A percentile compares a stretch with the other conserved stretches of the same genome.
phyloP scores from a whole-genome alignment of 2,888 invertebrate genomes.

The Mantis religiosa region DNA sequence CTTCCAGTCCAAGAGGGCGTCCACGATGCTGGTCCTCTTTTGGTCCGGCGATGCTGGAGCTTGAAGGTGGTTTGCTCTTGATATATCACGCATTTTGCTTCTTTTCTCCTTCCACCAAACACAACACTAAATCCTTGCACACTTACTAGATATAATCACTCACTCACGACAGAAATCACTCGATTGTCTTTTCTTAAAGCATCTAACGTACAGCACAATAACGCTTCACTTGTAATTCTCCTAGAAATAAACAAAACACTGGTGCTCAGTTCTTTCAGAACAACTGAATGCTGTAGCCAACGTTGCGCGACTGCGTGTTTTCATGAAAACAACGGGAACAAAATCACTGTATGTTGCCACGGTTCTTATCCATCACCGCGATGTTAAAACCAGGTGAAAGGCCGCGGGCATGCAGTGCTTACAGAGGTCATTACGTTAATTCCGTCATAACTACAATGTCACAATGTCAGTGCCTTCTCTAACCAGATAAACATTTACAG shows the following conservation, averaged over 20 bases:
- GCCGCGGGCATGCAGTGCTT: too few species aligned
- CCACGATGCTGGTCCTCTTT: constrained; percentile 10
- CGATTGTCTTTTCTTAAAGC: too few species aligned
- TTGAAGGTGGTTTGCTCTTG: not conserved
- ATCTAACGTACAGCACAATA: too few species aligned
- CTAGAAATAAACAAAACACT: not conserved
- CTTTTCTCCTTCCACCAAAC: not conserved
- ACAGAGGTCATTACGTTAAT: too few species aligned
- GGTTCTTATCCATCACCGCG: too few species aligned
- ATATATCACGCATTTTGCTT: not conserved
- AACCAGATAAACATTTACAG: too few species aligned
- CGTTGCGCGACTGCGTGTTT: not conserved
- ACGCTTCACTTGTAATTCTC: too few species aligned
- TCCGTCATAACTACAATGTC: too few species aligned
- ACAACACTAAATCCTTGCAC: not conserved
- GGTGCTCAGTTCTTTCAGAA: not conserved
- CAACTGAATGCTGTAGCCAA: not conserved
- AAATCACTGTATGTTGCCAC: not conserved
- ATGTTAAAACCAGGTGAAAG: too few species aligned
- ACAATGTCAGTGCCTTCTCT: too few species aligned
- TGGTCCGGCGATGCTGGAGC: constrained; percentile 11
- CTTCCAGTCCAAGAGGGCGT: constrained; percentile 23
- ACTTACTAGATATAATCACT: not conserved
- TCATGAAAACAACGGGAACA: not conserved
- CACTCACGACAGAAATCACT: not conserved